These are phyloP conservation scores for human DNA, from an alignment of 2,113 vertebrate species.

Conservation along the genomic window GRCh38 chr7:13375001-13375500, in stretches of 20 bases:
- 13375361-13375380: not conserved
- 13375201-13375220: not conserved
- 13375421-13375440: not conserved
- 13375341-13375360: not conserved
- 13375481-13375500: not conserved
- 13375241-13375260: not conserved
- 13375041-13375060: not conserved
- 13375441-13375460: not conserved
- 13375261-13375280: not conserved
- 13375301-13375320: not conserved
- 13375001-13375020: not conserved
- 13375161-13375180: not conserved
- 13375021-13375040: not conserved
- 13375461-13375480: not conserved
- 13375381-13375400: not conserved
- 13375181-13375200: not conserved
- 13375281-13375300: not conserved
- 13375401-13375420: not conserved
- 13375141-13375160: not conserved
- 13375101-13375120: not conserved
- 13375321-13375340: not conserved
- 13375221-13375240: not conserved
- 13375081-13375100: not conserved
- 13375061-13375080: not conserved
- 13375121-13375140: not conserved